Conservation (phyloP, 2,797 vertebrate species). For the Hozukius guyotensis region DNA sequence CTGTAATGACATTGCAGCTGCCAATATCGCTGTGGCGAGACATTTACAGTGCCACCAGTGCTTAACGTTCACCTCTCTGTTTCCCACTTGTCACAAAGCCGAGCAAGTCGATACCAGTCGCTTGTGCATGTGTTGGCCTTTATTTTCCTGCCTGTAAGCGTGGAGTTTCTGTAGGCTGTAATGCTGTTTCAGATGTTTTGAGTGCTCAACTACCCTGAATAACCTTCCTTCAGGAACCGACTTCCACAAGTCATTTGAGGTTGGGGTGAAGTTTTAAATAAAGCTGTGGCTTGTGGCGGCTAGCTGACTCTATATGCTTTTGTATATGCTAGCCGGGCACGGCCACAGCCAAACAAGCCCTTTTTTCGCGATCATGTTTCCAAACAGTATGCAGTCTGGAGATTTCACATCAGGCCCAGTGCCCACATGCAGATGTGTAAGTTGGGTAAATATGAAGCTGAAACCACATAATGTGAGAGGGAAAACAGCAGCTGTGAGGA, state of each 20-base stretch:
- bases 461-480: slow-evolving; percentile 27
- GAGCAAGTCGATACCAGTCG: slow-evolving; percentile 19
- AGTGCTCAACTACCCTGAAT: slow-evolving; percentile 53
- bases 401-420: slow-evolving; percentile 7
- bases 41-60: slow-evolving; percentile 18
- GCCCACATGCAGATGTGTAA: slow-evolving; percentile 35
- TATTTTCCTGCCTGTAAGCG: slow-evolving; percentile 42
- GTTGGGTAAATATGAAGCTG: slow-evolving; percentile 9
- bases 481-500: slow-evolving; percentile 29
- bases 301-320: slow-evolving; percentile 53
- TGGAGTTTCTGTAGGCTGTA: slow-evolving; percentile 26
- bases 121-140: slow-evolving; percentile 22
- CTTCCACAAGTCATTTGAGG: slow-evolving; percentile 63
- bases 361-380: slow-evolving; percentile 50
- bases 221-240: slow-evolving; percentile 45
- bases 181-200: slow-evolving; percentile 50
- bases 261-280: slow-evolving; percentile 60
- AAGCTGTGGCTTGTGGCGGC: slow-evolving; percentile 64
- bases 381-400: slow-evolving; percentile 36
- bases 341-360: slow-evolving; percentile 26
- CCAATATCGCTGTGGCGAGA: slow-evolving; percentile 25
- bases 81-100: slow-evolving; percentile 19
- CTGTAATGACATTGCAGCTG: slow-evolving; percentile 38
- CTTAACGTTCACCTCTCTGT: slow-evolving; percentile 39
- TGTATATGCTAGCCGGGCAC: slow-evolving; percentile 26